Conservation (phyloP, 2,888 invertebrate genomes). For the Apodemia hepburni region DNA sequence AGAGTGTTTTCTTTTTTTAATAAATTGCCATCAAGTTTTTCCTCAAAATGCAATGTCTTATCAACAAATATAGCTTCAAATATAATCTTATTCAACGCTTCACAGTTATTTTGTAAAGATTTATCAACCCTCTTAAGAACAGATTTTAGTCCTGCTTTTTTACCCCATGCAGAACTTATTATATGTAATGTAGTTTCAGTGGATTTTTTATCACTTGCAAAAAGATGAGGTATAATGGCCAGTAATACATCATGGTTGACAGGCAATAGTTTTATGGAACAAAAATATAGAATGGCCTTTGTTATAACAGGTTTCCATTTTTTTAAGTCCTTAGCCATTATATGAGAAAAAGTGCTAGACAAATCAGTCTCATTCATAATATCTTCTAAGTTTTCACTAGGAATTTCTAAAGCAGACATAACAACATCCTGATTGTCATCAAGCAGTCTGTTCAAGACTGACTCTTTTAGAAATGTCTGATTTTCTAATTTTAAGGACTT, state of each 20-base stretch:
- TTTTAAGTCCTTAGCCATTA: constrained; percentile 64
- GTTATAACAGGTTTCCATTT: constrained; percentile 64
- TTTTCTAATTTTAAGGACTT: constrained; percentile 69
- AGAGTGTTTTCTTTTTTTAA: constrained; percentile 51
- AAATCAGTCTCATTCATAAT: constrained; percentile 66
- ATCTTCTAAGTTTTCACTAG: constrained; percentile 50
- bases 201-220: constrained; percentile 67
- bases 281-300: constrained; percentile 67
- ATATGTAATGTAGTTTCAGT: constrained; percentile 51
- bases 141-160: constrained; percentile 46
- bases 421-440: constrained; percentile 85
- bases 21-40: constrained; percentile 46
- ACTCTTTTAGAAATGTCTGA: constrained; percentile 81
- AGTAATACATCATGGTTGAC: constrained; percentile 80
- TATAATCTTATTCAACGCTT: constrained; percentile 47
- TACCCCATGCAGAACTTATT: constrained; percentile 58
- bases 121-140: constrained; percentile 40
- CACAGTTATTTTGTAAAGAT: constrained; percentile 40
- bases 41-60: constrained; percentile 43
- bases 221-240: constrained; percentile 81
- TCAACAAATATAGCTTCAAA: constrained; percentile 56
- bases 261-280: constrained; percentile 55
- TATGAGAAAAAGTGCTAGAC: constrained; percentile 66
- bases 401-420: constrained; percentile 70
- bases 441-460: constrained; percentile 82